Evolutionary conservation across 1,140 invertebrate species (phyloP), one percentile per base, ranked within the genome.

Genomic region (Muscidifurax raptorellus): DNA sequence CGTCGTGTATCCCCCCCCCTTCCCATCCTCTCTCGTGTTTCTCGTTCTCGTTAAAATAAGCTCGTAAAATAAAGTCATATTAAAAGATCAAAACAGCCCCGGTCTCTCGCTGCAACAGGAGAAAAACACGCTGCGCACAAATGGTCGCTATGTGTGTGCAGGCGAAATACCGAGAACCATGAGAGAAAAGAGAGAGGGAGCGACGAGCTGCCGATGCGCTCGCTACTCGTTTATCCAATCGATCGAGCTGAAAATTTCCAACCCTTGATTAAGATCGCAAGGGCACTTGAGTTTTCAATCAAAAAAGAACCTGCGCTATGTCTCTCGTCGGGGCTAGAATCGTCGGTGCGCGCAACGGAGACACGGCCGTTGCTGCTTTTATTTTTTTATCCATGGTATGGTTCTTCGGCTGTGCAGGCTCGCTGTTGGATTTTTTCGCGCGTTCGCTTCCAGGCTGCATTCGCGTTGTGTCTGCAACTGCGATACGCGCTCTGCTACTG

Each of bases 221-320:
- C 80, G 67, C 28, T 86, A 79, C 88, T 89, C 87, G 87, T 88
- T 90, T 89, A 86, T 89, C 87, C 90, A 89, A 90, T 90, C 90
- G 89, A 90, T 90, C 89, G 90, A 89, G 87, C 87, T 90, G 87
- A 90, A 90, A 90, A 90, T 90, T 90, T 90, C 86, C 89, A 87
- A 84, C 89, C 86, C 90, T 91, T 89, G 89, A 91, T 91, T 90
- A 90, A 90, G 90, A 91, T 90, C 87, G 89, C 90, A 86, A 90
- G 90, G 86, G 86, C 86, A 90, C 90, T 91, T 90, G 89, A 91
- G 89, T 90, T 90, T 91, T 91, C 89, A 90, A 91, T 91, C 89
- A 91, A 90, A 90, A 90, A 87, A 88, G 86, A 89, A 87, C 79
- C 47, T 86, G 72, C 64, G 30, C 30, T 59, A 12, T 13, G 27